These are phyloP conservation scores for Iselma pallidipennis DNA, from an alignment of 2,888 invertebrate genomes.

Conservation along the genomic window DNA sequence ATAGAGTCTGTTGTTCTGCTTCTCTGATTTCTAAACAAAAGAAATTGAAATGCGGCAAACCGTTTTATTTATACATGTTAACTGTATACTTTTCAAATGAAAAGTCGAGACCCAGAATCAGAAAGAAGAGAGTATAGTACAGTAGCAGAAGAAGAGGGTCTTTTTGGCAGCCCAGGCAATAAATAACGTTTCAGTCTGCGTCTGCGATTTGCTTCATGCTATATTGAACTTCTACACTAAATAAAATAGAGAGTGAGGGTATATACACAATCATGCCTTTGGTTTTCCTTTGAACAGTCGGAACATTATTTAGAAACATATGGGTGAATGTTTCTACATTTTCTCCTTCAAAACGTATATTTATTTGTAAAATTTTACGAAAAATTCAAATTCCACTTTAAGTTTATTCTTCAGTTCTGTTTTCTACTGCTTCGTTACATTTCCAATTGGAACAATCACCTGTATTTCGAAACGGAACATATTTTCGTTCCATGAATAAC, in stretches of 20 bases:
- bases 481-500: neutral
- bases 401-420: too few species aligned
- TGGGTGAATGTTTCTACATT: slow-evolving; percentile 18
- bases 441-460: slow-evolving; percentile 12
- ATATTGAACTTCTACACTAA: slow-evolving; percentile 36
- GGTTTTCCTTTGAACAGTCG: slow-evolving; percentile 25
- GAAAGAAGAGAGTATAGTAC: slow-evolving; percentile 15
- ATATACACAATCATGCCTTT: slow-evolving; percentile 28
- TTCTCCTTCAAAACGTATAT: slow-evolving; percentile 14
- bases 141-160: neutral
- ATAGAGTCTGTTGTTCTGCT: too few species aligned
- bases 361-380: neutral
- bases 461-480: slow-evolving; percentile 7
- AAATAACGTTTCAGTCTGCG: slow-evolving; percentile 34
- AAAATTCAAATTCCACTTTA: slow-evolving; percentile 13
- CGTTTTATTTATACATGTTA: slow-evolving; percentile 14
- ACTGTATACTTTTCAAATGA: slow-evolving; percentile 22
- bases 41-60: slow-evolving; percentile 1
- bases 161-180: slow-evolving; percentile 28
- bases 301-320: slow-evolving; percentile 26
- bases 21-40: too few species aligned
- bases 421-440: slow-evolving; percentile 25
- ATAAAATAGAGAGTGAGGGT: slow-evolving; percentile 29
- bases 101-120: slow-evolving; percentile 23
- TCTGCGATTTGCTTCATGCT: slow-evolving; percentile 35